phyloP scores from a whole-genome alignment of 1,140 invertebrate species.

The Calephelis nemesis region DNA sequence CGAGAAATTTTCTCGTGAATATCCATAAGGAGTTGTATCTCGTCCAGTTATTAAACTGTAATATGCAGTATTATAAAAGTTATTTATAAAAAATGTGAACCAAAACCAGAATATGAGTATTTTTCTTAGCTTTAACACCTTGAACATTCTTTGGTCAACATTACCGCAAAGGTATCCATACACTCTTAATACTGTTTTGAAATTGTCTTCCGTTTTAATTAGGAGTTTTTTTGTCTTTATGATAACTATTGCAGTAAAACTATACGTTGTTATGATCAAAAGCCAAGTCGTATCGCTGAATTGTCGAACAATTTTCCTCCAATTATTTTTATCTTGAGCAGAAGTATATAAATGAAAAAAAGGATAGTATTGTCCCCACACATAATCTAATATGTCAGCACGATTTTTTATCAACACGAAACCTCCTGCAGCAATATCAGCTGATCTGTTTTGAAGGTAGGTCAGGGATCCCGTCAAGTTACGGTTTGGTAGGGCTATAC shows the following conservation, averaged over 20 bases:
- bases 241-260: slow-evolving; percentile 27
- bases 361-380: slow-evolving; percentile 46
- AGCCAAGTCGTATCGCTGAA: slow-evolving; percentile 44
- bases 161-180: slow-evolving; percentile 48
- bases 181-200: slow-evolving; percentile 35
- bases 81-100: slow-evolving; percentile 54
- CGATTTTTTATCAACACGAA: slow-evolving; percentile 25
- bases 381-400: slow-evolving; percentile 30
- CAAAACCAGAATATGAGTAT: slow-evolving; percentile 48
- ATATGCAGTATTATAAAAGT: slow-evolving; percentile 50
- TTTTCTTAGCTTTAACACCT: slow-evolving; percentile 31
- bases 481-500: slow-evolving; percentile 26
- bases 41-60: slow-evolving; percentile 44
- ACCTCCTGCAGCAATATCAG: slow-evolving; percentile 25
- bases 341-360: slow-evolving; percentile 42
- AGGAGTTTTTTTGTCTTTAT: slow-evolving; percentile 15
- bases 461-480: slow-evolving; percentile 25
- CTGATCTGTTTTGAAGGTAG: slow-evolving; percentile 27
- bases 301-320: slow-evolving; percentile 46
- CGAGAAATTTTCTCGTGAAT: background rate
- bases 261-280: slow-evolving; percentile 32
- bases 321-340: slow-evolving; percentile 31
- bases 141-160: slow-evolving; percentile 31
- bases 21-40: slow-evolving; percentile 26
- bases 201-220: slow-evolving; percentile 22